Evolutionary conservation across 2,888 invertebrate species (phyloP).

Genomic region (Agrotis ipsilon): DNA sequence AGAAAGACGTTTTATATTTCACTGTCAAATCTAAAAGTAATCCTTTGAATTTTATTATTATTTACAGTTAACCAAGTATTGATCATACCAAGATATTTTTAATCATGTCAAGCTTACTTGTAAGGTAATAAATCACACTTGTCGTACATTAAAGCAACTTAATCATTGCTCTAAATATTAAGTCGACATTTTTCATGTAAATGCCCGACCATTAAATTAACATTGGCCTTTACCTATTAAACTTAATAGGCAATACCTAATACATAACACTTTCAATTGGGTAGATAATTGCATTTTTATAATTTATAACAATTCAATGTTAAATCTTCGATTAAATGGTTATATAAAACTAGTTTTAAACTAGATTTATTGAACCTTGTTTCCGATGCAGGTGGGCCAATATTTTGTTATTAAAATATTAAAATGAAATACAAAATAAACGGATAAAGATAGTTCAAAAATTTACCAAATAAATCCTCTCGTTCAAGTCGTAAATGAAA

Average conservation of each 20-base stretch:
- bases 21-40: not conserved
- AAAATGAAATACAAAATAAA: too few relatives aligned
- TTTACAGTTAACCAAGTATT: not conserved
- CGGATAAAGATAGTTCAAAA: not conserved
- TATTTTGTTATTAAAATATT: too few relatives aligned
- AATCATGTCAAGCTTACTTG: not conserved
- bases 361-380: too few relatives aligned
- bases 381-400: too few relatives aligned
- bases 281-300: not conserved
- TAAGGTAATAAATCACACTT: constrained; percentile 10
- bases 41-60: not conserved
- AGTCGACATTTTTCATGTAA: constrained; percentile 9
- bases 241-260: not conserved
- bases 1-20: not conserved
- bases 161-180: constrained; percentile 18
- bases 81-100: not conserved
- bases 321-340: too few relatives aligned
- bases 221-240: constrained; percentile 11
- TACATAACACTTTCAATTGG: not conserved
- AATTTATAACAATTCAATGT: not conserved
- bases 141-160: not conserved
- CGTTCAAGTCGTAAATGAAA: constrained; percentile 52
- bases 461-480: constrained; percentile 66
- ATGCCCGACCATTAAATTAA: constrained; percentile 15
- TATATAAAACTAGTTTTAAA: too few relatives aligned